A percentile compares a stretch with the other conserved stretches of the same genome.
Conservation (phyloP, 2,888 invertebrate genomes). For the Eledone cirrhosa region DNA sequence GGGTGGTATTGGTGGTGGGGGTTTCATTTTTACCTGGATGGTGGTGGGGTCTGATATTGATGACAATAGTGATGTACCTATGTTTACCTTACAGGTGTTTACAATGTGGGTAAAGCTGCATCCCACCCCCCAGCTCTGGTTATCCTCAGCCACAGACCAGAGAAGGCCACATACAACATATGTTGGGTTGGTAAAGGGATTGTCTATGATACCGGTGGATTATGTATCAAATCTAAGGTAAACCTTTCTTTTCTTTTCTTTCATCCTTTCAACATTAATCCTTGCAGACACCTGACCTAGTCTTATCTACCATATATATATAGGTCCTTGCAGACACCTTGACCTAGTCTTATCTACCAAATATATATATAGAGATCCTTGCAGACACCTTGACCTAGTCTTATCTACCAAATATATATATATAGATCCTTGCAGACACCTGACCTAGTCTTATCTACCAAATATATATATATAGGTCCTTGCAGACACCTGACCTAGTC, state of each 20-base stretch:
- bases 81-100: slow-evolving; percentile 70
- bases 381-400: too few species aligned
- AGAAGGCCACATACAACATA: slow-evolving; percentile 74
- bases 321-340: too few species aligned
- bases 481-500: too few species aligned
- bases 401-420: too few species aligned
- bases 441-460: too few species aligned
- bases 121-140: slow-evolving; percentile 75
- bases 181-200: slow-evolving; percentile 95
- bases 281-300: too few species aligned
- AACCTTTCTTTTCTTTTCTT: neutral
- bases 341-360: neutral
- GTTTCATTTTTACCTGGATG: too few species aligned
- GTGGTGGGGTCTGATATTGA: too few species aligned
- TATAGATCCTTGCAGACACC: too few species aligned
- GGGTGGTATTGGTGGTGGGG: too few species aligned
- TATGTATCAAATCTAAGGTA: slow-evolving; percentile 88
- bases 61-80: neutral
- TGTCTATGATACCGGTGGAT: slow-evolving; percentile 92
- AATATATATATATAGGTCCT: too few species aligned
- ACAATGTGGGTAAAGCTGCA: slow-evolving; percentile 85
- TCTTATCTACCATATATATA: neutral
- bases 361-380: too few species aligned
- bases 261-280: neutral
- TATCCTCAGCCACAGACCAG: slow-evolving; percentile 74